A percentile compares a stretch with the other conserved stretches of the same genome.
These are phyloP conservation scores for Thinocorus orbignyianus DNA, from an alignment of 2,113 vertebrate species.

Conservation along the genomic window DNA sequence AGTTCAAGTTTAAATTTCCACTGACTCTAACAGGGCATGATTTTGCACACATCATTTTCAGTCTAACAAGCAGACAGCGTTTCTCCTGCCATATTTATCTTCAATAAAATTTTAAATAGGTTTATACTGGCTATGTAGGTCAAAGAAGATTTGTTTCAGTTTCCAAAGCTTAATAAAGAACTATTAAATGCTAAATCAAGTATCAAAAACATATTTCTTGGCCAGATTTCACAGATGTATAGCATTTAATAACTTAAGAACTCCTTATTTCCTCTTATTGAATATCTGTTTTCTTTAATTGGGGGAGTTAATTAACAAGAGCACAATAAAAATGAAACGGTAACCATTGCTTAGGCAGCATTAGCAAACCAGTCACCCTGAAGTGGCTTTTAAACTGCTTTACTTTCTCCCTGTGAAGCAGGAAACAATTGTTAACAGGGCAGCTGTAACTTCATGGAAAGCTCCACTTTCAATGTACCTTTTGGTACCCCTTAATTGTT, in stretches of 20 bases:
- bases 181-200: neutral
- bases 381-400: neutral
- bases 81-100: neutral
- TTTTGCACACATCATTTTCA: neutral
- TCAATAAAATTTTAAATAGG: neutral
- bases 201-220: neutral
- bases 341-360: neutral
- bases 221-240: neutral
- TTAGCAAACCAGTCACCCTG: neutral
- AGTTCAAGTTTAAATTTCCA: neutral
- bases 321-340: neutral
- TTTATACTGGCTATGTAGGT: neutral
- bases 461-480: neutral
- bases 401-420: neutral
- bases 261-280: neutral
- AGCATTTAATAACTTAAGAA: conserved; percentile 26
- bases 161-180: neutral
- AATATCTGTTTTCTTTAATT: conserved; percentile 43
- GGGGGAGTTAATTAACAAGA: conserved; percentile 18
- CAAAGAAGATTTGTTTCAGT: neutral
- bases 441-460: neutral
- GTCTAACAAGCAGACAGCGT: neutral
- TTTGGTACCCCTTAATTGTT: neutral
- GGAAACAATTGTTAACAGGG: neutral
- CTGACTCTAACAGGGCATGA: neutral